Evolutionary conservation across 2,888 invertebrate genomes (phyloP), one percentile per base, ranked within the genome.

Genomic region (Chymomyza caudatula): DNA sequence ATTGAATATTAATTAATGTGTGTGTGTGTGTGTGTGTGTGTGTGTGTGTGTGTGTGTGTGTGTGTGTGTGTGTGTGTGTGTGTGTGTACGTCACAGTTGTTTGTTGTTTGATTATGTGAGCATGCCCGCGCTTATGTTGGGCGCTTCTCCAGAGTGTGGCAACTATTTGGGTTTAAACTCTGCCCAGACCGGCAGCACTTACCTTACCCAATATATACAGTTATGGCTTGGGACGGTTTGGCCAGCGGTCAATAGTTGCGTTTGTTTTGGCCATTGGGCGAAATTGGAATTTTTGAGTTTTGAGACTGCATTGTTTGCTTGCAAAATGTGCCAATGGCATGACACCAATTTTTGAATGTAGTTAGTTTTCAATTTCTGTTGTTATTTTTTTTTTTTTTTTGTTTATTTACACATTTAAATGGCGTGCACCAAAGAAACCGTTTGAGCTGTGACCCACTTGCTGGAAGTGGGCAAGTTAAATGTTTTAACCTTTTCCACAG

Each of bases 271-370:
- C 53, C 49, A 37, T 52, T 52, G 8, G 23, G 19, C 52, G 51
- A 56, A 51, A 67, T 60, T 15, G 51, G 58, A 59, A 42, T 60
- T 44, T 63, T 19, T 49, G 29, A 49, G 4, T 66, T 43, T 53
- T 11, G 25, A 47, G 58, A 37, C 15, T 49, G 47, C 15, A 23
- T 44, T 43, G 23, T 61, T 47, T 47, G 17, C 19, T 53, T 70
- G 69, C 74, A 74, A 87, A 80, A 87, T 87, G 82, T 87, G 87
- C 88, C 87, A 87, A 87, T 87, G 87, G 78, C 88, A 81, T 82
- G 88, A 86, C 87, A 87, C 78, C 83, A 78, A 87, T 87, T 84
- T 79, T 63, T 11, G 11, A 37, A 37, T 3, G 29, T 37, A 37
- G 29, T 37, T 37, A 37, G 11, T 11, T 37, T n/a, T n/a, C n/a